Evolutionary conservation across 2,797 vertebrate species (phyloP).

Genomic region (Galagoides demidoff): DNA sequence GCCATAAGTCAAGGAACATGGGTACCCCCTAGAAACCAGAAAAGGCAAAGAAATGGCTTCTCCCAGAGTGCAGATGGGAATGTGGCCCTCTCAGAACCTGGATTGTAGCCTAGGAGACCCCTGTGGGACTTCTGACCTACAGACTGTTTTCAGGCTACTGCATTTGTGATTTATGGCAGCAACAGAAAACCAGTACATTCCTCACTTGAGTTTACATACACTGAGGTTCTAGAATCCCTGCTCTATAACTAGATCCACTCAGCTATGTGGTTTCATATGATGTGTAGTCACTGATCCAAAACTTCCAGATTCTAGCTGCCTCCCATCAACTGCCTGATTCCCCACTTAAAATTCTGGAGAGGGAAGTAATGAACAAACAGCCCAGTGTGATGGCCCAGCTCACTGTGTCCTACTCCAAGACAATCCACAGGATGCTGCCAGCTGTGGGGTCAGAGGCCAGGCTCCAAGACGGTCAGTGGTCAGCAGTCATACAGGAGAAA

Average conservation of each 20-base stretch:
- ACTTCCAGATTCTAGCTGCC: neutral
- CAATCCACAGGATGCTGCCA: neutral
- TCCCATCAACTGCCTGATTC: neutral
- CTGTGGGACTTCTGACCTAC: neutral
- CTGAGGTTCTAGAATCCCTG: neutral
- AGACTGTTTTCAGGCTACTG: neutral
- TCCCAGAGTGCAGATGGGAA: neutral
- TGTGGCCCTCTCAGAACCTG: neutral
- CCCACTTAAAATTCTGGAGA: neutral
- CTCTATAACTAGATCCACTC: neutral
- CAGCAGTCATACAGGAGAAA: accelerated
- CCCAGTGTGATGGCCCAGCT: neutral
- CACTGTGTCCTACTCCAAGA: neutral
- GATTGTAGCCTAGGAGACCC: neutral
- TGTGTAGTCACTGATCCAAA: too few species aligned
- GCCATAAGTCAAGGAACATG: neutral
- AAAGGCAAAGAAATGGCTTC: neutral
- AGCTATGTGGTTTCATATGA: neutral
- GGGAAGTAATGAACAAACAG: neutral
- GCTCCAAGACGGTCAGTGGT: neutral
- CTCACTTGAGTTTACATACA: accelerated
- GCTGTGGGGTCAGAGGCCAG: neutral
- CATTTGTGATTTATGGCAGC: neutral
- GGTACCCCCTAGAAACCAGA: neutral
- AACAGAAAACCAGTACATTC: neutral